Evolutionary conservation across 2,888 invertebrate genomes (phyloP).

Genomic region (Scaptomyza polygonia): DNA sequence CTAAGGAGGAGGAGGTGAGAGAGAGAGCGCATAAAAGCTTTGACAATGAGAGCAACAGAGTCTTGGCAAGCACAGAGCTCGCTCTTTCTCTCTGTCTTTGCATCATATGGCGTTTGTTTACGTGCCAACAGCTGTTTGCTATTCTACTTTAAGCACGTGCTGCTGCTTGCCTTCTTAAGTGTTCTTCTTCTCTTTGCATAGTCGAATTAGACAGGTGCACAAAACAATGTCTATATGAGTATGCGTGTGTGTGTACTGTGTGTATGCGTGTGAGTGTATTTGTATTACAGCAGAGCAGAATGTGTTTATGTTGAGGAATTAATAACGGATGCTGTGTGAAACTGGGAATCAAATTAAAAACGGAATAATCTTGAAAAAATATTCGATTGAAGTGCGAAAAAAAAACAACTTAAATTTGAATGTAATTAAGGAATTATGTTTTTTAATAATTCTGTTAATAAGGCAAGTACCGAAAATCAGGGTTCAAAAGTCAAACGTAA

Average conservation of each 20-base stretch:
- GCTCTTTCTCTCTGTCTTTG: background rate
- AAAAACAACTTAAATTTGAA: no score
- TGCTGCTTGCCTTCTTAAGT: conserved; percentile 25
- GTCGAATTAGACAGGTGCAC: conserved; percentile 22
- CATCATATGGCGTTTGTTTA: conserved; percentile 72
- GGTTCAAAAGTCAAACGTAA: no score
- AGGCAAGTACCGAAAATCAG: no score
- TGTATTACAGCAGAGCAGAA: background rate
- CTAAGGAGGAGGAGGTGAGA: conserved; percentile 9
- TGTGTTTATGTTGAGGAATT: background rate
- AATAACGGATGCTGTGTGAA: background rate
- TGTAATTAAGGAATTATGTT: no score
- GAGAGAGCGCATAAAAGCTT: conserved; percentile 56
- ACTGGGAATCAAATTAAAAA: no score
- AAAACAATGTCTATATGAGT: conserved; percentile 1
- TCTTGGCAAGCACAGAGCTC: background rate
- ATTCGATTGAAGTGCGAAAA: no score
- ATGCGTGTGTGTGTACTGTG: background rate
- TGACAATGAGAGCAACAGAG: conserved; percentile 1
- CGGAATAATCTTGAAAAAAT: no score
- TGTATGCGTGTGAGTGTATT: conserved; percentile 4
- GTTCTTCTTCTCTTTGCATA: conserved; percentile 11
- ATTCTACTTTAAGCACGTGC: conserved; percentile 43
- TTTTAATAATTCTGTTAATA: no score
- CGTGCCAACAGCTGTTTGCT: conserved; percentile 64